phyloP scores from a whole-genome alignment of 2,888 invertebrate genomes.

The Conomelus anceps region DNA sequence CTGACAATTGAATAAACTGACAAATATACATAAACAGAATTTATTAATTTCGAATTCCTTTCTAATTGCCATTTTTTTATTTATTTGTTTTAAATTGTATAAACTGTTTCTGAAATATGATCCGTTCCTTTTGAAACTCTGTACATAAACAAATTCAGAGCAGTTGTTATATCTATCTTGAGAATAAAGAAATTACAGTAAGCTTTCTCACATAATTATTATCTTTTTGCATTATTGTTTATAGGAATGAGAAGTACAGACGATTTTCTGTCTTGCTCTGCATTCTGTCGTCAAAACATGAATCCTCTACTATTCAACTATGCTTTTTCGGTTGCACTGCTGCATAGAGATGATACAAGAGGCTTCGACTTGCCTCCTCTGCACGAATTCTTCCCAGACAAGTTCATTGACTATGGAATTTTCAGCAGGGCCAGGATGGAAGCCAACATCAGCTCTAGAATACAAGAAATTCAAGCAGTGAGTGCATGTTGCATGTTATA shows the following conservation, averaged over 20 bases:
- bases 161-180: too few species aligned
- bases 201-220: not conserved
- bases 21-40: too few species aligned
- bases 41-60: too few species aligned
- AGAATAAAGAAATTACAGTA: too few species aligned
- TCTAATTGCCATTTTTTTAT: too few species aligned
- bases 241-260: conserved; percentile 63
- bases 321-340: conserved; percentile 64
- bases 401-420: conserved; percentile 68
- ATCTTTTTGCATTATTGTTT: not conserved
- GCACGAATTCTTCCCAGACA: conserved; percentile 72
- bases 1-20: too few species aligned
- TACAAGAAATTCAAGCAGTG: not conserved
- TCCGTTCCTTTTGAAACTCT: too few species aligned
- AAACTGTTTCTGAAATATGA: too few species aligned
- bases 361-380: conserved; percentile 64
- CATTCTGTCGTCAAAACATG: conserved; percentile 62
- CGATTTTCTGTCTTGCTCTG: conserved; percentile 62
- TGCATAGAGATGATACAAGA: conserved; percentile 66
- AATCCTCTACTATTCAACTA: conserved; percentile 80
- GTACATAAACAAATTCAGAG: too few species aligned
- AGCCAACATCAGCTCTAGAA: conserved; percentile 42
- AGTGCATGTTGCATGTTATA: too few species aligned
- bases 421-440: conserved; percentile 64
- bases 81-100: too few species aligned